Evolutionary conservation across 2,797 vertebrate genomes (phyloP).

Genomic region (Apogon hyalosoma): DNA sequence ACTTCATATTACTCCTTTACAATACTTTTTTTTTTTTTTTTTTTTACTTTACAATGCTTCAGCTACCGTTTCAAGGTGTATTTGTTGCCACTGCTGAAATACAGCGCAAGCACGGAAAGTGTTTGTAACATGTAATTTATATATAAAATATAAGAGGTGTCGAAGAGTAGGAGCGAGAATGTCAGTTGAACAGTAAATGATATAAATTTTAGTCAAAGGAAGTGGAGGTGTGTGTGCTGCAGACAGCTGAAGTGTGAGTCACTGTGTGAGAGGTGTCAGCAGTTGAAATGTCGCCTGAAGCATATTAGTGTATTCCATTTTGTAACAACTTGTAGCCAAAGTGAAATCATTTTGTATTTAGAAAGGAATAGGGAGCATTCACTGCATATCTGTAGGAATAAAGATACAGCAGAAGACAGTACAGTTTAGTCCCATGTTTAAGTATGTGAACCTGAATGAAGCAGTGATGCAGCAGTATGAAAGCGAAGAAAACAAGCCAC

Average conservation of each 20-base stretch:
- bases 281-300: slow-evolving; percentile 1
- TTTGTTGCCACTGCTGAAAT: too few relatives aligned
- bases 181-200: neutral
- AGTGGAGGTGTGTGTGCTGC: neutral
- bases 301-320: slow-evolving; percentile 7
- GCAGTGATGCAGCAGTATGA: neutral
- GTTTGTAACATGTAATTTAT: too few relatives aligned
- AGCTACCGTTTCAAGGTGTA: too few relatives aligned
- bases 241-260: neutral
- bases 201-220: neutral
- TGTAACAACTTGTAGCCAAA: slow-evolving; percentile 4
- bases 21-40: too few relatives aligned
- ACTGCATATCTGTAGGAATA: neutral
- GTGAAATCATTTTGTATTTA: slow-evolving; percentile 3
- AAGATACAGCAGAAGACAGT: slow-evolving; percentile 5
- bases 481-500: slow-evolving; percentile 7
- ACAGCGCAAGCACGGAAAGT: neutral
- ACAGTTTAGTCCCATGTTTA: slow-evolving; percentile 5
- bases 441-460: slow-evolving; percentile 16
- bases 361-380: neutral
- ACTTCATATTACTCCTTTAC: too few relatives aligned
- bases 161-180: neutral
- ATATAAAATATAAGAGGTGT: too few relatives aligned
- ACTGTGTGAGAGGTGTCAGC: neutral
- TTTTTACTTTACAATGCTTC: too few relatives aligned